phyloP scores from a whole-genome alignment of 2,888 invertebrate genomes.

The Rhagophthalmus giganteus region DNA sequence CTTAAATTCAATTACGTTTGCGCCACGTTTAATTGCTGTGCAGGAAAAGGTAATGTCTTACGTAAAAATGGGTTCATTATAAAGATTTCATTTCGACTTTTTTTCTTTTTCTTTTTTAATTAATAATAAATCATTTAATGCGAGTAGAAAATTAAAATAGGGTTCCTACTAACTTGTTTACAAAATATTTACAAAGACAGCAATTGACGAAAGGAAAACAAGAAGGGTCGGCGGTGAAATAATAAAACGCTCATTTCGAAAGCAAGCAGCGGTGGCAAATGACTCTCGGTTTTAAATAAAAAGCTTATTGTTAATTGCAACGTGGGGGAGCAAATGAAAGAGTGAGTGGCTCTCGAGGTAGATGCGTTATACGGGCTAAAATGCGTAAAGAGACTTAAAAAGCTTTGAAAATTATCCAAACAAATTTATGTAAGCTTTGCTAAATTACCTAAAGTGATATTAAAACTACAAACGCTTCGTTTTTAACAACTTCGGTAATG shows the following conservation, averaged over 20 bases:
- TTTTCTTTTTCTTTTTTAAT: no score
- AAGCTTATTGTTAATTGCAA: slow-evolving; percentile 32
- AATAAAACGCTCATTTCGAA: slow-evolving; percentile 29
- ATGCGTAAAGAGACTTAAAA: slow-evolving; percentile 31
- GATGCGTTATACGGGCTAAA: slow-evolving; percentile 28
- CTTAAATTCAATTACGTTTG: no score
- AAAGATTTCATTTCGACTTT: no score
- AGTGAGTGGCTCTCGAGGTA: slow-evolving; percentile 31
- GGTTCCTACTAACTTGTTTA: slow-evolving; percentile 21
- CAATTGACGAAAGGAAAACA: slow-evolving; percentile 30
- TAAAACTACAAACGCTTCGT: slow-evolving; percentile 12
- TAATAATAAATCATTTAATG: no score
- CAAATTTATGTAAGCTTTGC: slow-evolving; percentile 26
- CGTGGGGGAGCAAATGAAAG: slow-evolving; percentile 31
- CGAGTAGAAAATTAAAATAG: no score
- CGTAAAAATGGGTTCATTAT: no score
- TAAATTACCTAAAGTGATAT: slow-evolving; percentile 23
- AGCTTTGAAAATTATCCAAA: slow-evolving; percentile 31
- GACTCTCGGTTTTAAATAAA: slow-evolving; percentile 32
- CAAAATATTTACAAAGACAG: slow-evolving; percentile 30
- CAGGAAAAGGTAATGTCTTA: no score
- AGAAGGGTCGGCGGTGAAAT: slow-evolving; percentile 27
- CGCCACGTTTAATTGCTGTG: no score
- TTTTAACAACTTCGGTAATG: slow-evolving; percentile 10
- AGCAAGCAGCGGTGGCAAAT: slow-evolving; percentile 28